Evolutionary conservation across 2,113 vertebrate species (phyloP), one percentile per base, ranked within the genome.

Genomic region (Labeo rohita): DNA sequence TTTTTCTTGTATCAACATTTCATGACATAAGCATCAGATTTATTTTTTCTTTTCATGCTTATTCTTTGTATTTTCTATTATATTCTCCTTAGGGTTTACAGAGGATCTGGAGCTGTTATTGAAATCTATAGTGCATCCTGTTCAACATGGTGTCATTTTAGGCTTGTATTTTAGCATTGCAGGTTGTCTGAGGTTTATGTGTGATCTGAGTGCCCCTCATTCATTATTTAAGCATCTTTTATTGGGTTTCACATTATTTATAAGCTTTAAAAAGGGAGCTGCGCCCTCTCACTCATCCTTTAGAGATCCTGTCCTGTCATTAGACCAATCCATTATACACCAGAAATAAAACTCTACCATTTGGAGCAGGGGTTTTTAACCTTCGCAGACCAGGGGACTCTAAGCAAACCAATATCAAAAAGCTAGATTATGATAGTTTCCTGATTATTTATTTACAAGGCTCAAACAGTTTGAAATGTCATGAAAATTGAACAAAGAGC

Each of bases 191-290:
- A 86, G 34, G 59, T 88, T 85, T 66, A 36, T 75, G 28, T 87
- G 65, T 76, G 70, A 85, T 90, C 83, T 84, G 61, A 84, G 65
- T 85, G 78, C 77, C 68, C 45, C 73, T 87, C 47, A 85, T 89
- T 54, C 65, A 89, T 89, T 80, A 89, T 89, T 86, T 83, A 90
- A 89, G 39, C 83, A 87, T 75, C 85, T 88, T 88, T 88, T 89
- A 89, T 90, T 88, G 84, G 72, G 76, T 89, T 82, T 65, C 63
- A 77, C 85, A 90, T 90, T 89, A 90, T 90, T 90, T 80, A 90
- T 90, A 87, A 83, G 76, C 75, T 68, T 54, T 87, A 85, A 85
- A 87, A 87, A 78, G 84, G 36, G 45, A 75, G 36, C 76, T 34
- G 75, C 66, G 63, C 66, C 61, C 52, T 82, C 61, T 84, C 39